Evolutionary conservation across 2,888 invertebrate species (phyloP).

Genomic region (Leptothorax acervorum): DNA sequence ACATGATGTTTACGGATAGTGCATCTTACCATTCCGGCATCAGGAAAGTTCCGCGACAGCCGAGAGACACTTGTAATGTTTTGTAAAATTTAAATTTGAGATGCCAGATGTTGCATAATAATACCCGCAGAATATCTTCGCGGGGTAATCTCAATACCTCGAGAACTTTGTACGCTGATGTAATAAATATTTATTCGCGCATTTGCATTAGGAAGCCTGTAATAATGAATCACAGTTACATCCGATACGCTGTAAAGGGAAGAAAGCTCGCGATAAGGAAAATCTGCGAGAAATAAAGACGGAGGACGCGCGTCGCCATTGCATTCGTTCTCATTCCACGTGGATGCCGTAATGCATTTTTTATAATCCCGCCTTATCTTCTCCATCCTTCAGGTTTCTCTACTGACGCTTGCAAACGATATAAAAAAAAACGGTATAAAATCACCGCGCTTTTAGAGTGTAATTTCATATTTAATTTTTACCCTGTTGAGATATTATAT

Average conservation of each 20-base stretch:
- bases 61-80: constrained; percentile 24
- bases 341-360: constrained; percentile 64
- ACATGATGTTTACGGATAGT: constrained; percentile 41
- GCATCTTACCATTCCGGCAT: constrained; percentile 24
- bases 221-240: constrained; percentile 56
- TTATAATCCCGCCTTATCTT: constrained; percentile 67
- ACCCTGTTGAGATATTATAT: background rate
- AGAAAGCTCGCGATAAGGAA: constrained; percentile 43
- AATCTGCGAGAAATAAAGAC: constrained; percentile 55
- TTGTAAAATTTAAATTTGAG: constrained; percentile 54
- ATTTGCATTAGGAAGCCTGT: constrained; percentile 42
- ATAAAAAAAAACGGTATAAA: background rate
- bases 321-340: constrained; percentile 70
- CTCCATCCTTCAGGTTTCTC: constrained; percentile 3
- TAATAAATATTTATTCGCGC: constrained; percentile 55
- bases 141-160: constrained; percentile 48
- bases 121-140: constrained; percentile 41
- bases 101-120: constrained; percentile 55
- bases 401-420: constrained; percentile 5
- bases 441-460: background rate
- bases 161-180: constrained; percentile 27
- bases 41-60: constrained; percentile 26
- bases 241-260: constrained; percentile 22
- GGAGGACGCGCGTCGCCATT: constrained; percentile 30
- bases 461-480: background rate